A percentile compares a stretch with the other conserved stretches of the same genome.
Conservation (phyloP, 1,140 invertebrate genomes). For the Hyles euphorbiae region DNA sequence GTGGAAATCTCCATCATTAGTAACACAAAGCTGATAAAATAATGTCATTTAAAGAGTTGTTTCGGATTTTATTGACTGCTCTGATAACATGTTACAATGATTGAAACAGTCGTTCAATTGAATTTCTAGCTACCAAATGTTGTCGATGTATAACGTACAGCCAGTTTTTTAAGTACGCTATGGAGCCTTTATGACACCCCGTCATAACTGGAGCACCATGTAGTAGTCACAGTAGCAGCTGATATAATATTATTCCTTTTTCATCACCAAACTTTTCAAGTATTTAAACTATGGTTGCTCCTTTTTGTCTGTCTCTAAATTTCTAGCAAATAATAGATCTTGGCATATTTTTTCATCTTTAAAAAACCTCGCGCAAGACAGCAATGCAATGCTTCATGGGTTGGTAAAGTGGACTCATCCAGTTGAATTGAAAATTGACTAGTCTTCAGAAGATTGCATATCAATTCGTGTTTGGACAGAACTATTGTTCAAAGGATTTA, state of each 20-base stretch:
- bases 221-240: constrained; percentile 1
- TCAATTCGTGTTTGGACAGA: neutral
- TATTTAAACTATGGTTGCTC: constrained; percentile 12
- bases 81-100: constrained; percentile 1
- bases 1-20: constrained; percentile 19
- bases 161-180: too few species aligned
- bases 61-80: neutral
- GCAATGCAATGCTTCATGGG: constrained; percentile 15
- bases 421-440: constrained; percentile 10
- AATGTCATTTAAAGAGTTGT: constrained; percentile 11
- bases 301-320: constrained; percentile 18
- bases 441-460: constrained; percentile 6
- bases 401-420: constrained; percentile 11
- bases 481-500: too few species aligned
- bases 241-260: constrained; percentile 16
- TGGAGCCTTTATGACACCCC: too few species aligned
- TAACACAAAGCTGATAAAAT: constrained; percentile 13
- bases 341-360: constrained; percentile 20
- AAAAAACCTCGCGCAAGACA: constrained; percentile 14
- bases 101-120: too few species aligned
- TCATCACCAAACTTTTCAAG: constrained; percentile 18
- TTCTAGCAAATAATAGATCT: constrained; percentile 21
- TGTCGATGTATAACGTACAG: constrained; percentile 2
- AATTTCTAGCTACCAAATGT: constrained; percentile 5
- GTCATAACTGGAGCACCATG: neutral